Conservation (phyloP, 92 coral and sea anemone genomes). For the Meandrina meandrites region DNA sequence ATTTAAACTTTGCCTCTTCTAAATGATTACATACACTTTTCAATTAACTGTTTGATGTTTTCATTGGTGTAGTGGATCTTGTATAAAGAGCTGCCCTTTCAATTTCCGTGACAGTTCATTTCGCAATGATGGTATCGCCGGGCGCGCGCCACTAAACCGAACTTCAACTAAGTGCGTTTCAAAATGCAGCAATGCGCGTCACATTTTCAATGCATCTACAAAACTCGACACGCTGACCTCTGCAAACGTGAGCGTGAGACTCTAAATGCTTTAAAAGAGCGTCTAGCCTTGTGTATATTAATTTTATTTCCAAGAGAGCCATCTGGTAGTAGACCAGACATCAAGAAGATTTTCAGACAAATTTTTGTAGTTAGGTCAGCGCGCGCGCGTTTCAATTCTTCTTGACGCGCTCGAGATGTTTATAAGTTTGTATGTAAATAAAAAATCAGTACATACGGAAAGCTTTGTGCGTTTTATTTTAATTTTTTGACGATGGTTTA, state of each 20-base stretch:
- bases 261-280: neutral
- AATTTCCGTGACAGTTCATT: constrained; percentile 4
- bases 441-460: neutral
- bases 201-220: neutral
- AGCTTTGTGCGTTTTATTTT: neutral
- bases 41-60: constrained; percentile 1
- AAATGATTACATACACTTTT: constrained; percentile 11
- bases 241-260: neutral
- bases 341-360: constrained; percentile 22
- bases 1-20: constrained; percentile 16
- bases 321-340: constrained; percentile 10
- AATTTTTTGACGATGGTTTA: neutral
- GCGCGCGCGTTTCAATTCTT: neutral
- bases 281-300: neutral
- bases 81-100: neutral
- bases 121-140: neutral
- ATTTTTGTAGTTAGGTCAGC: neutral
- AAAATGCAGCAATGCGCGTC: neutral
- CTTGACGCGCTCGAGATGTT: neutral
- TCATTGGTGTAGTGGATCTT: neutral
- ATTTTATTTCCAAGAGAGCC: neutral
- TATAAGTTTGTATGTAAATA: neutral
- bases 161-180: neutral
- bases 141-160: neutral
- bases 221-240: neutral